Evolutionary conservation across 2,888 invertebrate genomes (phyloP), one percentile per base, ranked within the genome.

Genomic region (Andrena haemorrhoa): DNA sequence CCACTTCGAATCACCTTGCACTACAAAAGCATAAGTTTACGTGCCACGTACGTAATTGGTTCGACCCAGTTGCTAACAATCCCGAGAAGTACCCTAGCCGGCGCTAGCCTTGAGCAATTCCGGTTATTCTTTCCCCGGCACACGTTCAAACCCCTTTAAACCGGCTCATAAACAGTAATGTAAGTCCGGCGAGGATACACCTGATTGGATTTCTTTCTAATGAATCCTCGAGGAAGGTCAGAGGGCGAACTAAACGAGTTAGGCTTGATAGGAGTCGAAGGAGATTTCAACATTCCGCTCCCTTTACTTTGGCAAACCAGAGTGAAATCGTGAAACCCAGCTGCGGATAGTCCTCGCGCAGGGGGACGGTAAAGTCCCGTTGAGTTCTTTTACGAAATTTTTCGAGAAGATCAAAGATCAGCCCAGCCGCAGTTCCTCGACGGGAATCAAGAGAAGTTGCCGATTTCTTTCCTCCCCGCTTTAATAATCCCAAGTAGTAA

Each of bases 1-100:
- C 80, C 66, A 66, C 79, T 73, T 79, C 66, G 80, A 79, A 80
- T 73, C 80, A 63, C 80, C 80, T 80, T 79, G 66, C 56, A 63
- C 73, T 72, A 80, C 80, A 80, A 79, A 79, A 66, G 80, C 80
- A 72, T 80, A 80, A 80, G 80, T 80, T 80, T 79, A 79, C 80
- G 79, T 80, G 79, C 79, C 72, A 72, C 72, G 80, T 73, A 80
- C 79, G 79, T 80, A 80, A 80, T 80, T 80, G 80, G 80, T 80
- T 80, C 80, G 80, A 80, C 80, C 80, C 80, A 80, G 80, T 80
- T 80, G 66, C 80, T 80, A 80, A 80, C 80, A 80, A 80, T 80
- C 73, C 79, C 66, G 79, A 68, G 79, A 79, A 79, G 80, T 72
- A 79, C 79, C 60, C 65, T 53, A 47, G 60, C 66, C 53, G 3